A percentile compares a stretch with the other conserved stretches of the same genome.
These are phyloP conservation scores for Pogonocherus hispidulus DNA, from an alignment of 2,888 invertebrate genomes.

Conservation along the genomic window DNA sequence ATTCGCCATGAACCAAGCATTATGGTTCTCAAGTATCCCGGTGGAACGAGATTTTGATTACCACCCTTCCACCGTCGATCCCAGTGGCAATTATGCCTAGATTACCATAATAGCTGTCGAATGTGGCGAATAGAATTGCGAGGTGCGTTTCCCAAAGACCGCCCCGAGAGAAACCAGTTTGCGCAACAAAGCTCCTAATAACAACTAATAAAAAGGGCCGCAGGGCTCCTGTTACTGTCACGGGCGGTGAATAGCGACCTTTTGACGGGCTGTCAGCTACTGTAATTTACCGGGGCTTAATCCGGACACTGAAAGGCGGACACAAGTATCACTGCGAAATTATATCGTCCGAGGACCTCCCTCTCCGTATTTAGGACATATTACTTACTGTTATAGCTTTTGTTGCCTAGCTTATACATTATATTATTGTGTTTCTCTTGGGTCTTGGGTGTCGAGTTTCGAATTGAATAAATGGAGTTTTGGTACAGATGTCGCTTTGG, in stretches of 20 bases:
- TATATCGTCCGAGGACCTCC: slow-evolving; percentile 37
- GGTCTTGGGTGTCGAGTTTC: slow-evolving; percentile 72
- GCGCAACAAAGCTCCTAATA: slow-evolving; percentile 10
- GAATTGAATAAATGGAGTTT: slow-evolving; percentile 71
- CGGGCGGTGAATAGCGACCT: slow-evolving; percentile 36
- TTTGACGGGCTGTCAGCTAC: slow-evolving; percentile 45
- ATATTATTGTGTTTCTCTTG: slow-evolving; percentile 60
- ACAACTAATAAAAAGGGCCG: slow-evolving; percentile 20
- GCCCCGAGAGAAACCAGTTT: slow-evolving; percentile 29
- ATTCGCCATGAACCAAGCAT: no score
- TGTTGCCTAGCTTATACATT: not conserved
- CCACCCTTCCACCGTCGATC: not conserved
- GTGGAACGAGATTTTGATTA: not conserved
- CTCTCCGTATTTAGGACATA: slow-evolving; percentile 25
- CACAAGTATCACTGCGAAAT: slow-evolving; percentile 48
- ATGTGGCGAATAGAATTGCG: slow-evolving; percentile 22
- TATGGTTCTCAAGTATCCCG: no score
- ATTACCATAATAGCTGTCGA: slow-evolving; percentile 14
- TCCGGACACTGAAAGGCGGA: slow-evolving; percentile 41
- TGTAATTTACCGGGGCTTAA: slow-evolving; percentile 44
- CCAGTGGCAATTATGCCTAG: not conserved
- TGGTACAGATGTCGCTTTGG: no score
- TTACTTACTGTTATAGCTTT: slow-evolving; percentile 10
- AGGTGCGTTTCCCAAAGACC: slow-evolving; percentile 26
- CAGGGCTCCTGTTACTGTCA: slow-evolving; percentile 44